phyloP scores from a whole-genome alignment of 2,888 invertebrate genomes.

The Tanytarsus gracilentus region DNA sequence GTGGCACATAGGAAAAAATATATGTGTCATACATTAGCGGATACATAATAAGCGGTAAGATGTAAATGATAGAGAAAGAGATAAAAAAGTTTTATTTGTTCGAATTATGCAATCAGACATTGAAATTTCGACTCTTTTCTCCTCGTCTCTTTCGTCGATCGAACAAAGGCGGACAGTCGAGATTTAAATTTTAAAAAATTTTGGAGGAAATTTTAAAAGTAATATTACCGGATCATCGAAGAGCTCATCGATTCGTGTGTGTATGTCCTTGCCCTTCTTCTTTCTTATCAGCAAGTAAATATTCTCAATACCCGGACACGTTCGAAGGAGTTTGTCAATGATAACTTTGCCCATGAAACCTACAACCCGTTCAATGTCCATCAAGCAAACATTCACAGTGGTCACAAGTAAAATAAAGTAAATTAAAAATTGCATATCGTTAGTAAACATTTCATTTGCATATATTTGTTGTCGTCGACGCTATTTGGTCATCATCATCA shows the following conservation, averaged over 20 bases:
- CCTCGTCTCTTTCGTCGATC: no score
- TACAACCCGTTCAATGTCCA: background rate
- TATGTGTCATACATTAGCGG: no score
- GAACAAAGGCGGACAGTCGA: no score
- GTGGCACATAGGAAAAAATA: no score
- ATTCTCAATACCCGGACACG: slow-evolving; percentile 46
- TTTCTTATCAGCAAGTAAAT: slow-evolving; percentile 49
- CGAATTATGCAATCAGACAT: background rate
- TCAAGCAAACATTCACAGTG: background rate
- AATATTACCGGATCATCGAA: slow-evolving; percentile 55
- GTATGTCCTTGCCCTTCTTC: slow-evolving; percentile 55
- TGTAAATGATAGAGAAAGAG: no score
- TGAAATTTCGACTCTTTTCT: background rate
- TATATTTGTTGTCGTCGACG: no score
- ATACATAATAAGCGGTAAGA: no score
- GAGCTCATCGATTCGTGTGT: slow-evolving; percentile 55
- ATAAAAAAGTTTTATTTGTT: no score
- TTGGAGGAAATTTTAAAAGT: background rate
- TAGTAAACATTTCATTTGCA: no score
- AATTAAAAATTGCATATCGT: no score
- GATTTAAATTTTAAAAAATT: no score
- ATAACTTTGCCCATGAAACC: slow-evolving; percentile 39
- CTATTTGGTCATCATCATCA: no score
- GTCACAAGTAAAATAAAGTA: background rate
- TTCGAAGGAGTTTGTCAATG: slow-evolving; percentile 49